These are phyloP conservation scores for Ypsolopha sequella DNA, from an alignment of 2,888 invertebrate genomes.

Conservation along the genomic window DNA sequence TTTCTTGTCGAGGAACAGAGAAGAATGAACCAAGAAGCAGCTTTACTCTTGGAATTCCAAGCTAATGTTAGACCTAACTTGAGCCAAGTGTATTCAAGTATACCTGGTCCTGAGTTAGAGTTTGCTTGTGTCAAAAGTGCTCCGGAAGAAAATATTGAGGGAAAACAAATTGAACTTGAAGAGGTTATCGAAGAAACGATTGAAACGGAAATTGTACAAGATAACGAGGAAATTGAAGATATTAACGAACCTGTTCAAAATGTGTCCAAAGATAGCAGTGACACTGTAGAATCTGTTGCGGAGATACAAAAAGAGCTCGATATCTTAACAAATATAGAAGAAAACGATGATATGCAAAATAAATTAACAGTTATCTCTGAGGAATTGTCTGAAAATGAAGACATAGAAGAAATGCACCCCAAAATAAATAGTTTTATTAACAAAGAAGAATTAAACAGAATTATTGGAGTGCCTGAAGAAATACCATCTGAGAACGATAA, in stretches of 20 bases:
- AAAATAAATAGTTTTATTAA: conserved; percentile 2
- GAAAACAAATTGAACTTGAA: neutral
- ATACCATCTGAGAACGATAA: conserved; percentile 7
- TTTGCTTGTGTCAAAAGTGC: conserved; percentile 48
- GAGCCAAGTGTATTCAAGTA: conserved; percentile 60
- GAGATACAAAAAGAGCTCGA: conserved; percentile 8
- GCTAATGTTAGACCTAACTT: conserved; percentile 60
- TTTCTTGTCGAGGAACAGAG: conserved; percentile 73
- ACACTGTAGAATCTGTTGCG: conserved; percentile 8
- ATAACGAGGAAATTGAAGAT: neutral
- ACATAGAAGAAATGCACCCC: conserved; percentile 6
- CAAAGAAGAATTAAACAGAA: conserved; percentile 7
- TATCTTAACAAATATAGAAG: neutral
- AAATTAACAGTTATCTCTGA: conserved; percentile 48
- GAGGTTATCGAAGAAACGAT: conserved; percentile 1
- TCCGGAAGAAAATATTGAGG: conserved; percentile 12
- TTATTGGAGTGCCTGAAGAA: conserved; percentile 16
- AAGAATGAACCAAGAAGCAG: conserved; percentile 63
- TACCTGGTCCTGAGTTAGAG: conserved; percentile 60
- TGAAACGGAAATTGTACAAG: neutral
- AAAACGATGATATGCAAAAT: conserved; percentile 14
- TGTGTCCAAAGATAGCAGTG: neutral
- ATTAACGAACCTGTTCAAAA: neutral
- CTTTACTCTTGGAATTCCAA: conserved; percentile 56
- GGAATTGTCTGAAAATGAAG: conserved; percentile 39